Evolutionary conservation across 2,113 vertebrate genomes (phyloP), one percentile per base, ranked within the genome.

Genomic region (Lamprotornis superbus): DNA sequence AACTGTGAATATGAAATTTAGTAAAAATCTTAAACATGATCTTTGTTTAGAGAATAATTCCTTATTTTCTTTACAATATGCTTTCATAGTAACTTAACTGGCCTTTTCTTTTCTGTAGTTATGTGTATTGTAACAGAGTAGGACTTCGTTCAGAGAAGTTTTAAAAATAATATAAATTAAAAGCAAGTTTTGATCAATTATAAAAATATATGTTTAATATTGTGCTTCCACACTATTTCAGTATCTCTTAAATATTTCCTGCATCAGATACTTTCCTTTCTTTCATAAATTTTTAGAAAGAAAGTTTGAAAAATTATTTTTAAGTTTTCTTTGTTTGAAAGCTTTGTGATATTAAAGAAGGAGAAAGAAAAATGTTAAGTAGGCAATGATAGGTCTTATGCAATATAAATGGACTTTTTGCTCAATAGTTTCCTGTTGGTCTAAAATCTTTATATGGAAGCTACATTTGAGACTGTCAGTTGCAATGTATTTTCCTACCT

Each of bases 71-170:
- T 95, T 71, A 68, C 37, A 91, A 40, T 33, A 46, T 73, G 31
- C 49, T 90, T 94, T 78, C 49, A 61, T 87, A 85, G 59, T 92
- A 96, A 82, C 44, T 86, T 69, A 74, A 69, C 52, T 87, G 69
- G 24, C 50, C 89, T 97, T 75, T 89, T 73, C 89, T 97, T 75
- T 89, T 73, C 83, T 95, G 11, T 87, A 75, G 31, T 59, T 90
- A 75, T 11, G 10, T 93, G 87, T 96, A 68, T 92, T 60, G 87
- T 68, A 92, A 82, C n/a, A 90, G 35, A 83, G 57, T 92, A 81
- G 93, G 80, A 78, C 15, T 89, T 86, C 96, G 40, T 75, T 94
- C 83, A 96, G 76, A 71, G 87, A 69, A 63, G 21, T 1, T 1
- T 8, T 28, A 17, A 46, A 52, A 61, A 77, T 8, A 18, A 69